Percentiles rank a stretch among this genome's conserved stretches.
Evolutionary conservation across 2,797 vertebrate genomes (phyloP).

Genomic region (Morelia viridis): DNA sequence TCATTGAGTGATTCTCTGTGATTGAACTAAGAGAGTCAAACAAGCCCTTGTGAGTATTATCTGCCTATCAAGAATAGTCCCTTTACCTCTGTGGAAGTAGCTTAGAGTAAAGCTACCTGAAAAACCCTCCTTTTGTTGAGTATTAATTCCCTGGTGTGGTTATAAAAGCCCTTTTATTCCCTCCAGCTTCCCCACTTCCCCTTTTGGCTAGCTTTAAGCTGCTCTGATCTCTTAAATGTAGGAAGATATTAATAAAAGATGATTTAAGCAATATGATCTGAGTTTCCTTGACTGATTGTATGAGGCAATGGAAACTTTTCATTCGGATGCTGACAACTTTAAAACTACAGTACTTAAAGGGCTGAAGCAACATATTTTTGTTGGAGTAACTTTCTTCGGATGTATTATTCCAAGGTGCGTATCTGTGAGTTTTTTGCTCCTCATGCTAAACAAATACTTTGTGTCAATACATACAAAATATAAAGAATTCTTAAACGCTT

Average conservation of each 20-base stretch:
- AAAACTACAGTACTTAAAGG: neutral
- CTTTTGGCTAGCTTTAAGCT: constrained; percentile 27
- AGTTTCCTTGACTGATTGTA: constrained; percentile 36
- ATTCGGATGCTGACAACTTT: neutral
- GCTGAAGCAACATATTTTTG: neutral
- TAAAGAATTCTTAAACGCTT: constrained; percentile 9
- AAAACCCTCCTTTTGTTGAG: constrained; percentile 14
- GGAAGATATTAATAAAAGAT: constrained; percentile 48
- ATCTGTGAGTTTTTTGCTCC: neutral
- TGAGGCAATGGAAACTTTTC: constrained; percentile 35
- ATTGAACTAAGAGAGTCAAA: constrained; percentile 3
- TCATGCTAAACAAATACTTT: constrained; percentile 5
- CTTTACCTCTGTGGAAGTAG: constrained; percentile 1
- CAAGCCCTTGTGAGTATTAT: constrained; percentile 9
- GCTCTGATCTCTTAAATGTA: constrained; percentile 38
- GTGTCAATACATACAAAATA: constrained; percentile 34
- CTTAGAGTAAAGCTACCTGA: constrained; percentile 11
- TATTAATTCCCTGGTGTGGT: constrained; percentile 16
- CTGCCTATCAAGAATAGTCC: constrained; percentile 2
- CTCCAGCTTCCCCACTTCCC: constrained; percentile 14
- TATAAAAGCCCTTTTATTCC: constrained; percentile 35
- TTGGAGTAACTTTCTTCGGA: neutral
- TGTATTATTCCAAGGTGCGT: constrained; percentile 14
- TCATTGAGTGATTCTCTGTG: neutral
- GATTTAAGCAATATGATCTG: constrained; percentile 43